Conservation (phyloP, 92 coral and sea anemone genomes). For the Isaurus tuberculatus region DNA sequence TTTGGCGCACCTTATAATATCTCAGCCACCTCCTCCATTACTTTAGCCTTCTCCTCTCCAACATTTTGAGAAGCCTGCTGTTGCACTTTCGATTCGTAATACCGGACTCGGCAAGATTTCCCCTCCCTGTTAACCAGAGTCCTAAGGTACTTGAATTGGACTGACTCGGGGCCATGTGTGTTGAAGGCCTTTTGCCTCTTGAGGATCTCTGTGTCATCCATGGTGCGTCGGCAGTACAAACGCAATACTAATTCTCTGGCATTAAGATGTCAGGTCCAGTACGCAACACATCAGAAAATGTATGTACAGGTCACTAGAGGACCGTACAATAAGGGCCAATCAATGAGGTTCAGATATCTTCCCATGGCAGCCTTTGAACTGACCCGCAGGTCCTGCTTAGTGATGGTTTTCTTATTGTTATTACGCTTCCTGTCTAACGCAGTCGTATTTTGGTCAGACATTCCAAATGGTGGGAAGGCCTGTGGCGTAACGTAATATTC, state of each 20-base stretch:
- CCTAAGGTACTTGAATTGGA: conserved; percentile 43
- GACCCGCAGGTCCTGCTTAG: conserved; percentile 25
- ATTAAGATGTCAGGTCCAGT: conserved; percentile 37
- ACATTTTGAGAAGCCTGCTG: no score
- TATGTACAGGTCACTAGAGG: conserved; percentile 21
- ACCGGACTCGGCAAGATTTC: conserved; percentile 37
- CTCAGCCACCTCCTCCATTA: no score
- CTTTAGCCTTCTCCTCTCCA: no score
- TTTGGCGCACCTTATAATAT: no score
- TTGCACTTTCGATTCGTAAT: conserved; percentile 47
- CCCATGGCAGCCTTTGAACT: conserved; percentile 19
- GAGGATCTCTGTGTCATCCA: conserved; percentile 36
- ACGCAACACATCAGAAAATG: conserved; percentile 36
- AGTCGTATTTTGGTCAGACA: conserved; percentile 9
- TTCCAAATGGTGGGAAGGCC: background rate
- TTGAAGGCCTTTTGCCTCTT: conserved; percentile 44
- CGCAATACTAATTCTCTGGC: conserved; percentile 24
- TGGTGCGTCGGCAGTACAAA: conserved; percentile 35
- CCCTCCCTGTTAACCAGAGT: conserved; percentile 49
- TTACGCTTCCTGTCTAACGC: conserved; percentile 39
- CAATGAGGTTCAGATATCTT: conserved; percentile 12
- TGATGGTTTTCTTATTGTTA: conserved; percentile 30
- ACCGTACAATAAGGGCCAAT: conserved; percentile 28
- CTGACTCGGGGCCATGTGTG: conserved; percentile 12
- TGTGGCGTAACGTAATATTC: background rate